Evolutionary conservation across 1,140 invertebrate genomes (phyloP), one percentile per base, ranked within the genome.

Genomic region (Dreissena polymorpha): DNA sequence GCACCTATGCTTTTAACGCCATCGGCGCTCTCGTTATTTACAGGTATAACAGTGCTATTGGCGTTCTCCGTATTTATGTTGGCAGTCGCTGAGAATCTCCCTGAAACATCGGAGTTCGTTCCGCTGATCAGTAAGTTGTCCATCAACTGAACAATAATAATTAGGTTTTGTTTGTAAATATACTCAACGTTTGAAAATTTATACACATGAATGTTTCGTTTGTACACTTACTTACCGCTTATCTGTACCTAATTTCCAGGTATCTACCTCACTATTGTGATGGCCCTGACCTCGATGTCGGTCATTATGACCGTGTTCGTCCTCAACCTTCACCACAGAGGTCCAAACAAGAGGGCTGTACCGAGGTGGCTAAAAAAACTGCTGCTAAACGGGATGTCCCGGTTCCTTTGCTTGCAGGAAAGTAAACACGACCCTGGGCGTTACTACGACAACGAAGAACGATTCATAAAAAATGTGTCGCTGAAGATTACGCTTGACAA

Each of bases 41-140:
- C 70, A 82, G 79, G 86, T 51, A 97, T 95, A 55, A 95, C 94
- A n/a, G 94, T 95, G 7, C 91, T 95, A 13, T 89, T 95, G n/a
- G 94, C 94, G 10, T 95, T 95, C 87, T 94, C 94, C 55, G 94
- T 95, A 21, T 95, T 95, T 89, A 95, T 95, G 94, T 87, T 95
- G 76, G 93, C 94, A 25, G 94, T 95, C 63, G 94, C 94, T 18
- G 95, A 95, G 88, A 95, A 93, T 87, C 94, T 95, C 93, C 95
- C 95, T 1, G 94, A 94, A 86, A 95, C 95, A 1, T 95, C 94
- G 49, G 94, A 95, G 86, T 94, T 94, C 75, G 94, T 95, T 64
- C 95, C 95, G 25, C 91, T 95, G n/a, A 94, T 95, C 78, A 95
- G 92, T 93, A 74, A 90, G 91, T 86, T 39, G 39, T 39, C 39